A percentile compares a stretch with the other conserved stretches of the same genome.
phyloP scores from a whole-genome alignment of 2,113 vertebrate species.

The Cebidichthys violaceus region DNA sequence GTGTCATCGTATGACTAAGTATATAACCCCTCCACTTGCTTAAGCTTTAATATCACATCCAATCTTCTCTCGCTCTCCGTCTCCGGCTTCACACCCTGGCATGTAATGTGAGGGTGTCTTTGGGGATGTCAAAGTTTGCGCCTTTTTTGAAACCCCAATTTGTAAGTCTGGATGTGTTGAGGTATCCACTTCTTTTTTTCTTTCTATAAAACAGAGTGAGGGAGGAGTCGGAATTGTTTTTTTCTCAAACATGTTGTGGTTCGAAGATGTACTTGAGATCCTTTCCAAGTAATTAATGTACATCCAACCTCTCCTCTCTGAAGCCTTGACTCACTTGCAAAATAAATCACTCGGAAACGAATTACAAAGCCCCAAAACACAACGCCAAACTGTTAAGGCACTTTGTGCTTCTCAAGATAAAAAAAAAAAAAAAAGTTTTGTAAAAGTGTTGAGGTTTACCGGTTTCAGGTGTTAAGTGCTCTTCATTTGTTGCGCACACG shows the following conservation, averaged over 20 bases:
- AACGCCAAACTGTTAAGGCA: background rate
- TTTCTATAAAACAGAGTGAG: background rate
- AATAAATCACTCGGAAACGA: slow-evolving; percentile 18
- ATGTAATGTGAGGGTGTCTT: slow-evolving; percentile 12
- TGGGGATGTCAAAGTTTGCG: slow-evolving; percentile 16
- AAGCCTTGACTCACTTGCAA: background rate
- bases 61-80: slow-evolving; percentile 39
- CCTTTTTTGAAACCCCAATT: slow-evolving; percentile 3
- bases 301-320: background rate
- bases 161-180: slow-evolving; percentile 4
- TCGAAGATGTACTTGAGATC: slow-evolving; percentile 8
- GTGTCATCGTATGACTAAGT: slow-evolving; percentile 76
- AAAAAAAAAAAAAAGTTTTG: slow-evolving; percentile 24
- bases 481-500: slow-evolving; percentile 46
- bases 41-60: slow-evolving; percentile 67
- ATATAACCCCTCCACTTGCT: slow-evolving; percentile 63
- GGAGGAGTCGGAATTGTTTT: background rate
- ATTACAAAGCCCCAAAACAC: slow-evolving; percentile 12
- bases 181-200: slow-evolving; percentile 2
- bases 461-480: slow-evolving; percentile 22
- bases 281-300: slow-evolving; percentile 27
- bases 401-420: slow-evolving; percentile 23
- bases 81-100: slow-evolving; percentile 25
- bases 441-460: slow-evolving; percentile 20
- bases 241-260: slow-evolving; percentile 16